Percentiles rank a stretch among this genome's conserved stretches.
phyloP scores from a whole-genome alignment of 2,113 vertebrate species.

The Guaruba guarouba region DNA sequence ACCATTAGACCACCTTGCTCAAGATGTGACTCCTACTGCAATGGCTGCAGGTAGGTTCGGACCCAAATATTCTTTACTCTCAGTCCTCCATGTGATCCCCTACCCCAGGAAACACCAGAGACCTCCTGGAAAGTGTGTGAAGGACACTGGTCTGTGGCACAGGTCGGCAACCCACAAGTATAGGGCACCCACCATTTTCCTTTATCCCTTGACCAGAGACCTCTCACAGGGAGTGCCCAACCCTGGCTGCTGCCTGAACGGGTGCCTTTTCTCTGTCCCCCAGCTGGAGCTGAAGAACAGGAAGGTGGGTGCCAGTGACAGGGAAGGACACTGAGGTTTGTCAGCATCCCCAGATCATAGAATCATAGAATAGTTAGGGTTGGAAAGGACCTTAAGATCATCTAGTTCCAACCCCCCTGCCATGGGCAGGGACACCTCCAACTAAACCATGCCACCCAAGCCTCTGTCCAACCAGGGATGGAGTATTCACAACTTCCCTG shows the following conservation, averaged over 20 bases:
- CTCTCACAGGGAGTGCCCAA: background rate
- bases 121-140: background rate
- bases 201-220: background rate
- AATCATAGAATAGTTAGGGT: too few species aligned
- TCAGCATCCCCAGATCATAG: background rate
- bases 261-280: background rate
- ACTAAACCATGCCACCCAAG: too few species aligned
- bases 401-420: too few species aligned
- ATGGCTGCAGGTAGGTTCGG: background rate
- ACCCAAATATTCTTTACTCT: background rate
- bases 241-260: background rate
- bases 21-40: background rate
- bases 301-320: background rate
- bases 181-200: background rate
- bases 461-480: too few species aligned
- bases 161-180: fast-evolving
- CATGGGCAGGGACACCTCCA: too few species aligned
- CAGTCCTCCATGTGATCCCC: background rate
- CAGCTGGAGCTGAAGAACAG: background rate
- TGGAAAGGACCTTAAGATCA: too few species aligned
- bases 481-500: too few species aligned
- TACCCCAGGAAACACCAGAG: background rate
- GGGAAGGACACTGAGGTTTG: background rate
- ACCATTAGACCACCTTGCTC: background rate
- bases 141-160: background rate